Evolutionary conservation across 2,888 invertebrate species (phyloP), one percentile per base, ranked within the genome.

Genomic region (Leptodirus hochenwartii): DNA sequence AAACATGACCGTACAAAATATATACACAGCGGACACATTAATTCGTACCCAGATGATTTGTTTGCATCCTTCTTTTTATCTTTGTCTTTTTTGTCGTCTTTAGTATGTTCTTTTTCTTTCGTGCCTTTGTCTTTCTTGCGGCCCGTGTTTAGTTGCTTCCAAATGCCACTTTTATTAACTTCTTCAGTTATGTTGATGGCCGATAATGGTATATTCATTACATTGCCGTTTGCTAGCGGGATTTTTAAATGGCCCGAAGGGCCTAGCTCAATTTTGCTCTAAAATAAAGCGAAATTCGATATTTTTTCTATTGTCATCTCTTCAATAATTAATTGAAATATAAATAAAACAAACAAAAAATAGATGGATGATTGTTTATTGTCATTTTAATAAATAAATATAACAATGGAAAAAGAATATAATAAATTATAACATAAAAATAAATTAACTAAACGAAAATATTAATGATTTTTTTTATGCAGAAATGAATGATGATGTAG

Each of bases 181-280:
- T 93, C 93, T 52, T 93, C 90, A 4, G 87, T 78, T 48, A 91
- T 82, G 51, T 87, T 88, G 43, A 88, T 81, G 17, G 80, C 75
- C 17, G 78, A 66, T 38, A 82, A 55, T 2, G 84, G 85, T 40
- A 87, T 84, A 50, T 84, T 84, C 72, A 87, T 79, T 32, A 87
- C 75, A 51, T 85, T 84, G 29, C 87, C 87, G 52, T 85, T 84
- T 30, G 81, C 76, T 42, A 90, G 58, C 2, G 84, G 79, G 43
- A 87, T 85, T 51, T 88, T 84, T 32, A 91, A 64, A 49, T 82
- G 80, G 15, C 73, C 67, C 45, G 37, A 24, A 11, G 35, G 30
- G 22, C 39, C 38, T 5, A 34, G 20, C 15, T 38, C 33, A 5
- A 42, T 36, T 12, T 20, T 32, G 11, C 30, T 25, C 33, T 35